Evolutionary conservation across 2,113 vertebrate genomes (phyloP), one percentile per base, ranked within the genome.

Genomic region (Peromyscus maniculatus): DNA sequence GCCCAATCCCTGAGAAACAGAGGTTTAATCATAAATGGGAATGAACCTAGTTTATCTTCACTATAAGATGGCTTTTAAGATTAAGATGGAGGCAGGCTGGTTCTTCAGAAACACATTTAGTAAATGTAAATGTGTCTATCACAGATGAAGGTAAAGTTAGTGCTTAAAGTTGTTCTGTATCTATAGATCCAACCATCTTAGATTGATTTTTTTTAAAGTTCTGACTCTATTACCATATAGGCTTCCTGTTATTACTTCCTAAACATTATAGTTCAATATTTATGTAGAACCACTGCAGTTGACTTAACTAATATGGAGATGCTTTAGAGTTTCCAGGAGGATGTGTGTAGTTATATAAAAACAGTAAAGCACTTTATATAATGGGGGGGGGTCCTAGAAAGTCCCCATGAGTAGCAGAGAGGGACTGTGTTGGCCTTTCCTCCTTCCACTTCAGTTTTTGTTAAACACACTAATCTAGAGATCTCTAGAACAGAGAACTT

Each of bases 401-500:
- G 17, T 46, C n/a, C 12, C n/a, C n/a, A 59, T 33, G 52, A 52
- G 59, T 24, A 71, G 22, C 19, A 36, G 69, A 17, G 78, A 71
- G 7, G 8, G 26, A 59, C 66, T 80, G 5, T 69, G 55, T 59
- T 86, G 46, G 21, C 46, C 91, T 78, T 77, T 31, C 49, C 46
- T 90, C 19, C 22, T 89, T 43, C 12, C 7, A 43, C 13, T 59
- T 93, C 57, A 77, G 94, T 69, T 93, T 94, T 62, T 95, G 3
- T 64, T 69, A 19, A 62, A 43, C 12, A 78, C 57, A 92, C 49
- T 88, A 95, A 92, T 21, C 46, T 87, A 83, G 28, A 87, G 89
- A 80, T 79, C 91, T 89, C 96, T 89, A 77, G 55, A 92, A 69
- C 66, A 28, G 19, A 91, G 24, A 55, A 55, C 55, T 55, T 55